Evolutionary conservation across 1,140 invertebrate genomes (phyloP), one percentile per base, ranked within the genome.

Genomic region (Argopecten irradians): DNA sequence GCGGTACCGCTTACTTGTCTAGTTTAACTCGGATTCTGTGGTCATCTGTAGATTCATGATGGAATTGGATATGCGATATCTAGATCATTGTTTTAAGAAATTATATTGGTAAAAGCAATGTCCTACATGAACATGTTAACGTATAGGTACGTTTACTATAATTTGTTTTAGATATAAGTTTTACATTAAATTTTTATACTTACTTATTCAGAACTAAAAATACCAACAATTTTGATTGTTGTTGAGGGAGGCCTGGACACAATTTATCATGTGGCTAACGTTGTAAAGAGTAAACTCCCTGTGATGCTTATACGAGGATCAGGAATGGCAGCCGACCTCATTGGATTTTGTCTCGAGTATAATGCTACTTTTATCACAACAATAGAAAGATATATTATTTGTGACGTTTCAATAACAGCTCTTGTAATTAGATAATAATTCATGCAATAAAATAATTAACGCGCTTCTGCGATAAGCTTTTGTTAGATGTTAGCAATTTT

Each of bases 241-340:
- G 83, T 43, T 28, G 87, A 88, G 55, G 87, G 87, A 11, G 87
- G 85, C 71, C 34, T 88, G 16, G 5, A 28, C 1, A 85, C 87
- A 0, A 85, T 88, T 1, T 46, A 85, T 7, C 87, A 85, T 22
- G 84, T 88, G 16, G 33, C 41, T 0, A 3, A 35, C 34, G 83
- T 36, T 22, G 14, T 88, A 28, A 14, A 88, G 55, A 36, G 34
- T 28, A 71, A 85, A n/a, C 46, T 88, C 14, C 87, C 87, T 0
- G 46, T 88, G 0, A 35, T 88, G 22, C 32, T 88, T 19, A 35
- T 88, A 34, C 43, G 84, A 34, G 87, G 87, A 34, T 88, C 87
- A 0, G 87, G 87, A 22, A 88, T 85, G 55, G 87, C 87, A 22
- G 87, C 87, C 3, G 87, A 88, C 46, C 34, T 88, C 0, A 55